These are phyloP conservation scores for Apomyelois bistriatella DNA, from an alignment of 2,888 invertebrate species.

Conservation along the genomic window DNA sequence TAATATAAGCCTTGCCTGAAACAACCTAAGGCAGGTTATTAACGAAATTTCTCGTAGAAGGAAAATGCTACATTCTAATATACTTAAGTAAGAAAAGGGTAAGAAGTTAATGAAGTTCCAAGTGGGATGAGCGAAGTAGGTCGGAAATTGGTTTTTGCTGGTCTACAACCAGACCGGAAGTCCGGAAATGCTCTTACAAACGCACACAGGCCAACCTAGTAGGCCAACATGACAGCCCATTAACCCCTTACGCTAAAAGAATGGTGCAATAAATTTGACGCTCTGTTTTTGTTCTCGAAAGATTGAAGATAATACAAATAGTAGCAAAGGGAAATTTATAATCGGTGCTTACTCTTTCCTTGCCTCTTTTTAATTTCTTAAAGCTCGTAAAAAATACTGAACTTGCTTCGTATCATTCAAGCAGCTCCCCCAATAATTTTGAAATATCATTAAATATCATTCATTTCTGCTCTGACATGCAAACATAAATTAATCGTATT, in stretches of 20 bases:
- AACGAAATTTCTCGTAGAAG: background rate
- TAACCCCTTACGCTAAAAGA: background rate
- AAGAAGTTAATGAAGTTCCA: conserved; percentile 20
- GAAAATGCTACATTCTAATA: background rate
- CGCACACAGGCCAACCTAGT: background rate
- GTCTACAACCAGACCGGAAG: conserved; percentile 18
- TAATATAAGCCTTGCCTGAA: too few species aligned
- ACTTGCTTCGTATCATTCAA: too few species aligned
- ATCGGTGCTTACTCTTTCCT: too few species aligned
- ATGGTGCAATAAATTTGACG: background rate
- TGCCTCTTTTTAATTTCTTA: too few species aligned
- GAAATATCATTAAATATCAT: too few species aligned
- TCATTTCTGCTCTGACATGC: too few species aligned
- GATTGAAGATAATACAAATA: too few species aligned
- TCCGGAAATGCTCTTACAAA: conserved; percentile 22
- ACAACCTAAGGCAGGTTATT: background rate
- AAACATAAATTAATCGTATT: too few species aligned
- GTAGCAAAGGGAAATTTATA: too few species aligned
- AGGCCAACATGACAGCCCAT: background rate
- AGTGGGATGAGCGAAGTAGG: conserved; percentile 19
- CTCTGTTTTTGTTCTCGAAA: too few species aligned
- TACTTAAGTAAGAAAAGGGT: background rate
- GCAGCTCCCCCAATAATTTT: too few species aligned
- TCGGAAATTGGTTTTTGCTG: conserved; percentile 42
- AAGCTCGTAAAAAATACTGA: too few species aligned